Conservation (phyloP, 2,797 vertebrate genomes). For the Xenentodon cancila region DNA sequence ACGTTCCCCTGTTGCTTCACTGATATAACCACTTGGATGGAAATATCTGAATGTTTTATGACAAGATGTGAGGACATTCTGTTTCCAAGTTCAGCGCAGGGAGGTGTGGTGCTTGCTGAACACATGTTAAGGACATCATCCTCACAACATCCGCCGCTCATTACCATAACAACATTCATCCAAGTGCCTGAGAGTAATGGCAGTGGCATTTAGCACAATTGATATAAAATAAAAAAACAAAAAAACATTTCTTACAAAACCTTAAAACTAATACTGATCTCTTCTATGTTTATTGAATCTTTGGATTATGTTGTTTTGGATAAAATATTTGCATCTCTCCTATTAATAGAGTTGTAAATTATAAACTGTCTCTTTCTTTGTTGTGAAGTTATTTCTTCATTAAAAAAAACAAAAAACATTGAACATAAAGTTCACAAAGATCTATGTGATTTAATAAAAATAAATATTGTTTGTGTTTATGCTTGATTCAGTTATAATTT, state of each 20-base stretch:
- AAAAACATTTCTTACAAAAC: neutral
- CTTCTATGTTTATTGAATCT: conserved; percentile 8
- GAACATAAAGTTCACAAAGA: conserved; percentile 11
- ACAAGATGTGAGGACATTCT: conserved; percentile 24
- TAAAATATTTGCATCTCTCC: neutral
- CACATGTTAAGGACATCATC: conserved; percentile 21
- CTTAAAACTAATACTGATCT: neutral
- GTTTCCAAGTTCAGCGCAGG: conserved; percentile 24
- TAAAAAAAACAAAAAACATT: conserved; percentile 16
- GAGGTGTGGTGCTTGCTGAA: conserved; percentile 28
- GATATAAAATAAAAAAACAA: neutral
- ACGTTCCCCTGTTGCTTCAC: conserved; percentile 15
- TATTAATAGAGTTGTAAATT: conserved; percentile 9
- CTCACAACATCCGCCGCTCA: conserved; percentile 5
- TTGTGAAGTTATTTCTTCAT: neutral
- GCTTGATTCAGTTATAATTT: neutral
- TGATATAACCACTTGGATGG: neutral
- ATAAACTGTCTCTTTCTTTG: conserved; percentile 7
- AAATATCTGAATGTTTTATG: conserved; percentile 3
- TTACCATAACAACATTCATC: conserved; percentile 21
- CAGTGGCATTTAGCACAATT: conserved; percentile 7
- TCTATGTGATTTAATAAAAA: conserved; percentile 7
- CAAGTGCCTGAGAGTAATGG: conserved; percentile 11
- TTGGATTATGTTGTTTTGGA: conserved; percentile 20
- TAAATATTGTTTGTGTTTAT: too few relatives aligned